phyloP scores from a whole-genome alignment of 35 echinoderm and acorn worm species.

The Amphiura filiformis region DNA sequence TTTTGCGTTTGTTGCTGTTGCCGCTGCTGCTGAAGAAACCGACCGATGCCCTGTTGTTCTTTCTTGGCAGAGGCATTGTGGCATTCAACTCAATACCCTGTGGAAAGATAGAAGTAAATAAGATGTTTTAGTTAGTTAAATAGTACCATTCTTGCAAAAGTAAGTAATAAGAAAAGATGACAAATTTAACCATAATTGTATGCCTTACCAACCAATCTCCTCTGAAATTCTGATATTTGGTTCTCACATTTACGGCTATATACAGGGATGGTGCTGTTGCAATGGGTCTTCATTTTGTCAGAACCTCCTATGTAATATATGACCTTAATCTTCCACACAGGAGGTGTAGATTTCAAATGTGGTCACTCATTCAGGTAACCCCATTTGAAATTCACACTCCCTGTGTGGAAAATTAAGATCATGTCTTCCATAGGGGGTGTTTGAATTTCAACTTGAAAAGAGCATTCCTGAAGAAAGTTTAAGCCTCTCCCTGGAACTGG shows the following conservation, averaged over 20 bases:
- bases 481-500: too few relatives aligned
- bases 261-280: neutral
- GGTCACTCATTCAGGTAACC: too few relatives aligned
- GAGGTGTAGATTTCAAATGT: too few relatives aligned
- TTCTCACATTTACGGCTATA: neutral
- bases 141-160: neutral
- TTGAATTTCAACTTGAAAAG: neutral
- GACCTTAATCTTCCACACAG: too few relatives aligned
- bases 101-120: neutral
- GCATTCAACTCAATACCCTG: conserved; percentile 88
- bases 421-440: too few relatives aligned
- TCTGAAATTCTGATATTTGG: neutral
- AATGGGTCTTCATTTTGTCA: neutral
- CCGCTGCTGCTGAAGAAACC: conserved; percentile 18
- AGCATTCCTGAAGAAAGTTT: too few relatives aligned
- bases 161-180: neutral
- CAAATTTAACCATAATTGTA: neutral
- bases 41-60: conserved; percentile 56
- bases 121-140: neutral
- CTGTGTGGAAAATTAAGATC: too few relatives aligned
- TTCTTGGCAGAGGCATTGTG: conserved; percentile 86
- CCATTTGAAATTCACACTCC: too few relatives aligned
- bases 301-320: neutral
- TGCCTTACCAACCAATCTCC: neutral
- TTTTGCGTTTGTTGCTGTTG: neutral